A percentile compares a stretch with the other conserved stretches of the same genome.
These are phyloP conservation scores for Cryptus viduatorius DNA, from an alignment of 2,888 invertebrate species.

Conservation along the genomic window DNA sequence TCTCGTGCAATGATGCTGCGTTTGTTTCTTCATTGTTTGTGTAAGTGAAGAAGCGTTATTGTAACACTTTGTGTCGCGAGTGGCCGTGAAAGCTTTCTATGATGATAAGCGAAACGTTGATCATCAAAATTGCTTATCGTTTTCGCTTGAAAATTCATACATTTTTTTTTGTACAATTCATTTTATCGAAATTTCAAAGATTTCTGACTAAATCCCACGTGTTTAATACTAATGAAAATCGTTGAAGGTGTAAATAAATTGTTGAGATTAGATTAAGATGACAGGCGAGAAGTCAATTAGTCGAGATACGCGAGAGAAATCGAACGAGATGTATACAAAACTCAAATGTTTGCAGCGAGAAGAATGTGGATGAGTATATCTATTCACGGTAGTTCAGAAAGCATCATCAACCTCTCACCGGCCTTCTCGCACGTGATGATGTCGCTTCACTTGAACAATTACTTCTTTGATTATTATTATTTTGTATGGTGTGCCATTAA, in stretches of 20 bases:
- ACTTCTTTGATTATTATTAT: slow-evolving; percentile 32
- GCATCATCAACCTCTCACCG: slow-evolving; percentile 20
- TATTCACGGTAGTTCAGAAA: slow-evolving; percentile 29
- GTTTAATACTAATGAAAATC: neutral
- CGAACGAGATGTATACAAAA: slow-evolving; percentile 11
- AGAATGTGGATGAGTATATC: slow-evolving; percentile 43
- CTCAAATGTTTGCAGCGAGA: neutral
- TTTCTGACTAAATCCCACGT: neutral
- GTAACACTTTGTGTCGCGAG: slow-evolving; percentile 29
- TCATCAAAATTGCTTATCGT: neutral
- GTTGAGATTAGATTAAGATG: slow-evolving; percentile 34
- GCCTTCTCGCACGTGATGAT: slow-evolving; percentile 43
- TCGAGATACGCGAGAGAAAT: slow-evolving; percentile 53
- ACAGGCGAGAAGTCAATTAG: slow-evolving; percentile 43
- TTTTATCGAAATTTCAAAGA: neutral
- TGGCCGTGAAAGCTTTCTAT: slow-evolving; percentile 18
- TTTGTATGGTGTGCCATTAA: slow-evolving; percentile 2
- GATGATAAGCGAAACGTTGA: neutral
- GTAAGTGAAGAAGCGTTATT: slow-evolving; percentile 54
- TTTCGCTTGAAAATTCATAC: neutral
- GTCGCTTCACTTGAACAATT: slow-evolving; percentile 24
- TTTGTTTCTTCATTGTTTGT: slow-evolving; percentile 57
- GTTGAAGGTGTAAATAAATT: neutral
- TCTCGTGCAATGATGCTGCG: slow-evolving; percentile 43
- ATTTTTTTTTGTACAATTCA: too few species aligned